These are phyloP conservation scores for Syrmaticus mikado DNA, from an alignment of 2,113 vertebrate species.

Conservation along the genomic window DNA sequence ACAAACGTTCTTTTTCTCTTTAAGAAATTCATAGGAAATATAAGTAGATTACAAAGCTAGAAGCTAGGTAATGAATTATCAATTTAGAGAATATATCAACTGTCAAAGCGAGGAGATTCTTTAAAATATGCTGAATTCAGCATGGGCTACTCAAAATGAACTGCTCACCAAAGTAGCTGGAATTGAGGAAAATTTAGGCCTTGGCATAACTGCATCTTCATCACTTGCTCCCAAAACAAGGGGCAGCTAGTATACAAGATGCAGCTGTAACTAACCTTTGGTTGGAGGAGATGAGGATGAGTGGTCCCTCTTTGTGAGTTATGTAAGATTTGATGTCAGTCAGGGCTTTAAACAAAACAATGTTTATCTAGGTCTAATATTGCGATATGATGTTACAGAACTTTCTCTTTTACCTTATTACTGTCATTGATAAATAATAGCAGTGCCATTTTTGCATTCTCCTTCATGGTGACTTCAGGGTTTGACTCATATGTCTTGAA, in stretches of 20 bases:
- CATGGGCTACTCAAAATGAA: not conserved
- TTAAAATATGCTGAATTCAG: not conserved
- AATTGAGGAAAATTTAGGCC: not conserved
- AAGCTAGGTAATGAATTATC: not conserved
- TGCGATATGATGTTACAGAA: not conserved
- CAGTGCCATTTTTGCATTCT: not conserved
- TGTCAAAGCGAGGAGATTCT: not conserved
- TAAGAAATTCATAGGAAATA: not conserved
- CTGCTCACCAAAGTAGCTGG: not conserved
- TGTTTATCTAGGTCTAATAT: not conserved
- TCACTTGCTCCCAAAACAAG: not conserved
- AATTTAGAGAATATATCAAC: not conserved
- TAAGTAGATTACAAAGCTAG: not conserved
- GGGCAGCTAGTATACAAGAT: not conserved
- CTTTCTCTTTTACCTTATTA: not conserved
- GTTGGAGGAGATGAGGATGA: not conserved
- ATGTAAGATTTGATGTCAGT: not conserved
- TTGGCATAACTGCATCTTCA: not conserved
- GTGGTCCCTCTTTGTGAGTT: not conserved
- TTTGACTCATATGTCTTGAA: conserved; percentile 21
- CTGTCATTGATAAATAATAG: not conserved
- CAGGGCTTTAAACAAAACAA: rapidly evolving
- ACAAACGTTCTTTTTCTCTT: not conserved
- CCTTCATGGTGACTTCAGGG: not conserved
- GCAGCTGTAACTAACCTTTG: not conserved